Conservation (phyloP, 2,113 vertebrate species). For the Amphilophus citrinellus region DNA sequence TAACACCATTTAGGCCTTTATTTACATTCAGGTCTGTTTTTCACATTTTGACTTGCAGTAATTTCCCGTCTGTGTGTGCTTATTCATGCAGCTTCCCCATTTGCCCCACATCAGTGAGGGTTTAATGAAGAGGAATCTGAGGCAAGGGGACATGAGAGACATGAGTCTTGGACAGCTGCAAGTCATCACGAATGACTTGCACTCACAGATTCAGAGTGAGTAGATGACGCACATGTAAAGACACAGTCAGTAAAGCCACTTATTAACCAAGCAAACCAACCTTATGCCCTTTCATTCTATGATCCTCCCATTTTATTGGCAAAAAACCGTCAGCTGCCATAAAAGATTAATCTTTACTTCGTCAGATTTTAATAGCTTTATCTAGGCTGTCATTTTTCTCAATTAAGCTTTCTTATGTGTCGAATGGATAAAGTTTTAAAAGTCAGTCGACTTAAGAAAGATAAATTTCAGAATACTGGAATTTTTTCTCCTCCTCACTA, state of each 20-base stretch:
- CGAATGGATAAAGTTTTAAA: background rate
- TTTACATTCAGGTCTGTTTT: background rate
- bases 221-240: background rate
- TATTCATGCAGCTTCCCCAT: conserved; percentile 87
- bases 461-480: background rate
- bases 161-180: conserved; percentile 98
- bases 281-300: too few relatives aligned
- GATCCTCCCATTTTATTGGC: background rate
- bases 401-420: background rate
- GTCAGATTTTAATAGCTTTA: background rate
- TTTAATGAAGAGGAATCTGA: conserved; percentile 96
- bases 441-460: background rate
- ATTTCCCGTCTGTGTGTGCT: conserved; percentile 8
- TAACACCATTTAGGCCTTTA: background rate
- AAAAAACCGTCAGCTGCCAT: background rate
- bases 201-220: conserved; percentile 99
- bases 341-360: background rate
- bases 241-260: background rate
- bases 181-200: conserved; percentile 97
- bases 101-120: conserved; percentile 97
- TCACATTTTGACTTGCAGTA: background rate
- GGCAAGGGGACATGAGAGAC: conserved; percentile 91
- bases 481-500: background rate
- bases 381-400: background rate
- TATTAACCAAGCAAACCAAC: background rate